Conservation (phyloP, 1,140 invertebrate species). For the Drosophila athabasca region DNA sequence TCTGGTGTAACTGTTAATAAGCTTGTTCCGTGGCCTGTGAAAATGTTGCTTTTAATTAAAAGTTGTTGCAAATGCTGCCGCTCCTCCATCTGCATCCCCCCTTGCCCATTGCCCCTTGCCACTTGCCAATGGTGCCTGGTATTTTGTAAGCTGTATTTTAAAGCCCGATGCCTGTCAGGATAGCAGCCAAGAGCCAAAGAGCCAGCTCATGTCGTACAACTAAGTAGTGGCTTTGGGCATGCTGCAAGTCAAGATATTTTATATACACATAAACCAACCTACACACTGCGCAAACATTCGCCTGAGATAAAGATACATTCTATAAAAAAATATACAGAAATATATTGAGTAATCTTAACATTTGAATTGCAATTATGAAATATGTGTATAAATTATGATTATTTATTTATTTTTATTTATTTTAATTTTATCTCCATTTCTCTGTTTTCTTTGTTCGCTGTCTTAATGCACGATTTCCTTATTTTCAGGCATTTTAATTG, state of each 20-base stretch:
- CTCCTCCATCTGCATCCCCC: too few relatives aligned
- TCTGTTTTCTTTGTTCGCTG: neutral
- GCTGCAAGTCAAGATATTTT: constrained; percentile 41
- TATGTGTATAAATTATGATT: too few relatives aligned
- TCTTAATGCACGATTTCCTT: constrained; percentile 35
- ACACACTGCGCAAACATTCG: constrained; percentile 23
- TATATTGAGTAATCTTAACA: too few relatives aligned
- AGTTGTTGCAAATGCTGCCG: constrained; percentile 59
- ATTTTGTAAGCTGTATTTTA: constrained; percentile 76
- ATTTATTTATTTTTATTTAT: too few relatives aligned
- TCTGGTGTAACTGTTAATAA: constrained; percentile 74
- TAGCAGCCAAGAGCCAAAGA: constrained; percentile 55
- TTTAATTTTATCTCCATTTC: too few relatives aligned
- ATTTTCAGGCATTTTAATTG: constrained; percentile 32
- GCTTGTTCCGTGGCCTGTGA: constrained; percentile 74
- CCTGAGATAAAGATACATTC: constrained; percentile 28
- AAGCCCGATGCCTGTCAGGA: constrained; percentile 79
- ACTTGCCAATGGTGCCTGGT: constrained; percentile 71
- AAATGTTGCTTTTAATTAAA: constrained; percentile 82
- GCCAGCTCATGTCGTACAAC: constrained; percentile 67
- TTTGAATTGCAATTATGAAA: too few relatives aligned
- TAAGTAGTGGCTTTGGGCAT: constrained; percentile 34
- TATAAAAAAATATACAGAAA: too few relatives aligned
- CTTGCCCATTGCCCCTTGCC: neutral
- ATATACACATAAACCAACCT: constrained; percentile 36